Evolutionary conservation across 2,113 vertebrate genomes (phyloP).

Genomic region (Istiophorus platypterus): DNA sequence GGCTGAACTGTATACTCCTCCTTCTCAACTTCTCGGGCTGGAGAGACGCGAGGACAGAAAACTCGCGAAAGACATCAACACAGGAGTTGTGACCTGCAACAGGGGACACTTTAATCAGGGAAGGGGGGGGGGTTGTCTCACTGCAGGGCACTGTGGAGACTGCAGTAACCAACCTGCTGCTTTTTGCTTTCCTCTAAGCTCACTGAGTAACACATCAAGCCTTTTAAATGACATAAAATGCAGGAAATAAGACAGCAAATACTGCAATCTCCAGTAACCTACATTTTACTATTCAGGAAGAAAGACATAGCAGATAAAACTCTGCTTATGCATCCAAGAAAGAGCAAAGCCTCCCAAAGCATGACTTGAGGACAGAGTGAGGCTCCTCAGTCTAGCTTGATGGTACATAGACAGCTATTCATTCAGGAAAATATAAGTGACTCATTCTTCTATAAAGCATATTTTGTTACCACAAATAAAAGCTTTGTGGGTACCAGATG

Average conservation of each 20-base stretch:
- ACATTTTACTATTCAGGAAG: not conserved
- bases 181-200: not conserved
- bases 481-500: not conserved
- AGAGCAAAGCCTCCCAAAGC: conserved; percentile 18
- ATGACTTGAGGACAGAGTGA: not conserved
- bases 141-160: not conserved
- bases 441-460: not conserved
- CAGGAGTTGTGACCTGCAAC: conserved; percentile 85
- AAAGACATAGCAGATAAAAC: conserved; percentile 2
- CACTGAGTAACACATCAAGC: not conserved
- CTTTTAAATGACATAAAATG: not conserved
- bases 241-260: not conserved
- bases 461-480: not conserved
- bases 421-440: not conserved
- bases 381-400: not conserved
- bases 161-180: not conserved
- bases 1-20: conserved; percentile 81
- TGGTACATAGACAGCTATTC: not conserved
- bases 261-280: conserved; percentile 10
- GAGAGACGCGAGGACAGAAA: conserved; percentile 88
- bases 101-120: conserved; percentile 59
- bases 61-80: conserved; percentile 86
- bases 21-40: conserved; percentile 85
- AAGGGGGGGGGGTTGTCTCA: not conserved
- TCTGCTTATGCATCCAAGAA: not conserved